Evolutionary conservation across 1,140 invertebrate genomes (phyloP).

Genomic region (Euschistus heros): DNA sequence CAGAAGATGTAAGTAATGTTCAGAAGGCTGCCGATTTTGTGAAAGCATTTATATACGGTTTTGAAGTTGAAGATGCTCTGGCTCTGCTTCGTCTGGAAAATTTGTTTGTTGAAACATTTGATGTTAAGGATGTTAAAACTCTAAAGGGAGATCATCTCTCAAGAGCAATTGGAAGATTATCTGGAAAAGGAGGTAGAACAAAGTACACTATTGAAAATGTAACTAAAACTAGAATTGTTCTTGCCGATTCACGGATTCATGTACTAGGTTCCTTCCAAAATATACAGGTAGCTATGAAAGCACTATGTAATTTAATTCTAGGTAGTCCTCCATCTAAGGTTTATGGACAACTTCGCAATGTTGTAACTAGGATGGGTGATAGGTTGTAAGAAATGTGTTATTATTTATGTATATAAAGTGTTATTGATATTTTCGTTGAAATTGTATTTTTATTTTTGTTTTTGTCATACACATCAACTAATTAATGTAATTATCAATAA

Average conservation of each 20-base stretch:
- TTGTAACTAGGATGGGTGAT: constrained; percentile 62
- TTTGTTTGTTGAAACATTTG: constrained; percentile 93
- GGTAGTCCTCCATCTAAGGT: constrained; percentile 93
- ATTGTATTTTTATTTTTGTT: too few species aligned
- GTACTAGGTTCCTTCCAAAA: constrained; percentile 97
- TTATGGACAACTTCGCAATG: constrained; percentile 80
- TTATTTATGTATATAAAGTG: too few species aligned
- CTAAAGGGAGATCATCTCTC: constrained; percentile 92
- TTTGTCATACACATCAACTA: too few species aligned
- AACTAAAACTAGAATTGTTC: constrained; percentile 94
- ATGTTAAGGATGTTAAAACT: constrained; percentile 93
- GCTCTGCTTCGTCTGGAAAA: constrained; percentile 92
- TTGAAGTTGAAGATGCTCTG: constrained; percentile 94
- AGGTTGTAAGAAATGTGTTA: constrained; percentile 17
- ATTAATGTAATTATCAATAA: too few species aligned
- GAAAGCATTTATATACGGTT: constrained; percentile 89
- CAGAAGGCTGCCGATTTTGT: constrained; percentile 99
- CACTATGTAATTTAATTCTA: constrained; percentile 95
- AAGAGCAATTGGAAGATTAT: constrained; percentile 88
- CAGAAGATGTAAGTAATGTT: constrained; percentile 76
- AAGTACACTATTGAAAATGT: constrained; percentile 99
- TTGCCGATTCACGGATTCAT: constrained; percentile 94
- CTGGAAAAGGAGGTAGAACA: constrained; percentile 93
- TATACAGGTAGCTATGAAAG: constrained; percentile 85
- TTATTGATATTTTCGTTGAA: too few species aligned